phyloP scores from a whole-genome alignment of 2,888 invertebrate genomes.

The Zaprionus bogoriensis region DNA sequence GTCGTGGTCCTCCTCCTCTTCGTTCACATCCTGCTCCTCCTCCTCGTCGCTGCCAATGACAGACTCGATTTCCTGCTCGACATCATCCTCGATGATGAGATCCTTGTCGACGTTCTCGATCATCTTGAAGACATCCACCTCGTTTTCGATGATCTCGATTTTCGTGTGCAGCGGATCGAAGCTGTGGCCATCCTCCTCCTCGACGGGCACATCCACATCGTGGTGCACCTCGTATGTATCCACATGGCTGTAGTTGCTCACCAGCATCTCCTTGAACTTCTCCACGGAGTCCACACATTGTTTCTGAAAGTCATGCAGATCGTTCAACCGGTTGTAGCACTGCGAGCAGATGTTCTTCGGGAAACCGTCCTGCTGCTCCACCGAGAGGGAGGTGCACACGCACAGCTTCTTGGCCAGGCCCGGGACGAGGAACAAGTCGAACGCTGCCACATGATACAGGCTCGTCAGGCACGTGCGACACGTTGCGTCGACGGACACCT shows the following conservation, averaged over 20 bases:
- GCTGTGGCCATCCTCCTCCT: conserved; percentile 70
- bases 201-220: conserved; percentile 36
- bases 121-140: conserved; percentile 80
- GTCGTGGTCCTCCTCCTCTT: conserved; percentile 48
- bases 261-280: conserved; percentile 67
- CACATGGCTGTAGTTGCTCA: conserved; percentile 22
- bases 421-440: conserved; percentile 71
- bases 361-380: conserved; percentile 78
- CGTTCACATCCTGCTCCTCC: too few relatives aligned
- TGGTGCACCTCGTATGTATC: conserved; percentile 9
- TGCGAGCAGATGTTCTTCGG: conserved; percentile 72
- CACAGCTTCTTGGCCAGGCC: conserved; percentile 77
- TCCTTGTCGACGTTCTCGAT: conserved; percentile 64
- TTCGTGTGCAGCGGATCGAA: conserved; percentile 77
- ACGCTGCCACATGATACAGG: conserved; percentile 51
- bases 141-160: conserved; percentile 76
- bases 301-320: conserved; percentile 77
- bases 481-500: conserved; percentile 57
- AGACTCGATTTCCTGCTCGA: conserved; percentile 18
- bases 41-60: conserved; percentile 38
- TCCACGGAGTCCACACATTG: conserved; percentile 73
- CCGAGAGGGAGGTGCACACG: conserved; percentile 76
- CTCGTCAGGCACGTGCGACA: conserved; percentile 79
- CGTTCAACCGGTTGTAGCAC: conserved; percentile 74
- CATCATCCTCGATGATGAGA: conserved; percentile 32